phyloP scores from a whole-genome alignment of 2,797 vertebrate species.

The Octomys mimax region DNA sequence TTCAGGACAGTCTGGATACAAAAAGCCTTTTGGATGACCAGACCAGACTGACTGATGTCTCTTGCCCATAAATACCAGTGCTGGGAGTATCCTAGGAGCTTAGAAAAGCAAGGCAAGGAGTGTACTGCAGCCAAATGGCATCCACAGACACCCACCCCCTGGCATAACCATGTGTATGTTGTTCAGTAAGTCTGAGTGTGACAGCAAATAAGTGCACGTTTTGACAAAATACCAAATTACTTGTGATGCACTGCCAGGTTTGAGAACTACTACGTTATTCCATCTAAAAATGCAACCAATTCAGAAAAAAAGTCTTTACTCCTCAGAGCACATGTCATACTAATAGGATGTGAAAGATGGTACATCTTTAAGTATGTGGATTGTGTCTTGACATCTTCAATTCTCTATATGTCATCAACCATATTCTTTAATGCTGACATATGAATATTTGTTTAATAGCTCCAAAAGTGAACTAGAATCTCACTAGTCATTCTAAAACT shows the following conservation, averaged over 20 bases:
- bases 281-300: conserved; percentile 57
- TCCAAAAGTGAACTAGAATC: conserved; percentile 3
- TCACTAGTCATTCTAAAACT: conserved; percentile 45
- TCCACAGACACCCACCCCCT: background rate
- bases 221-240: conserved; percentile 1
- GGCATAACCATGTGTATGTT: background rate
- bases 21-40: background rate
- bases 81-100: background rate
- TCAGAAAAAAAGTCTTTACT: conserved; percentile 48
- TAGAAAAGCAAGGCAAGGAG: background rate
- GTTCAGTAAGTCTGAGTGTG: background rate
- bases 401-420: conserved; percentile 32
- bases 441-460: conserved; percentile 22
- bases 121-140: background rate
- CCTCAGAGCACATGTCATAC: conserved; percentile 12
- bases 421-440: conserved; percentile 27
- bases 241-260: conserved; percentile 14
- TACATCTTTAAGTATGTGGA: conserved; percentile 56
- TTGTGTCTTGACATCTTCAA: conserved; percentile 57
- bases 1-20: background rate
- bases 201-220: background rate
- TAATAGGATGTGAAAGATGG: conserved; percentile 42
- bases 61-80: background rate
- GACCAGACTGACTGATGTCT: background rate
- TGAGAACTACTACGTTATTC: conserved; percentile 39